Evolutionary conservation across 2,797 vertebrate genomes (phyloP), one percentile per base, ranked within the genome.

Genomic region (Microhierax caerulescens): DNA sequence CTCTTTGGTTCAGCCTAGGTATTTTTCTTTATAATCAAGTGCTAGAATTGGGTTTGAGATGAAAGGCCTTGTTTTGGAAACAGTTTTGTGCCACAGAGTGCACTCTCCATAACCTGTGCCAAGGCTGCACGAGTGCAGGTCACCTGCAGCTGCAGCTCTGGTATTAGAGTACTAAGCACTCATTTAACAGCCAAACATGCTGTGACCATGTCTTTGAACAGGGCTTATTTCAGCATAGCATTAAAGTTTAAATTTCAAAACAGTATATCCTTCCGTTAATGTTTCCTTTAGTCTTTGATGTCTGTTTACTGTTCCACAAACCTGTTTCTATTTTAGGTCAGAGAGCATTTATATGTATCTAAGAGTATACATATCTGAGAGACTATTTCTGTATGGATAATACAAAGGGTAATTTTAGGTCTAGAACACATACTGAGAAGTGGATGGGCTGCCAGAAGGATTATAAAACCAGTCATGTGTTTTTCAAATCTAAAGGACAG

Each of bases 321-420:
- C 69, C 70, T 95, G 59, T 74, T 97, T 90, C 93, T 91, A 90
- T 82, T 97, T 95, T 73, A 80, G 48, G 59, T 95, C 88, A 94
- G 59, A 96, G 51, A 59, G 14, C 16, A 23, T 59, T 92, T 95
- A n/a, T 63, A 23, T 22, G 43, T 63, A 65, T 60, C 80, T 87
- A 79, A 79, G 56, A 80, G 22, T 22, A 60, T 10, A 45, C 50
- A 22, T 73, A 88, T 59, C 67, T 56, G 50, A 69, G 21, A 57
- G 43, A 63, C 80, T 75, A 32, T 70, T 96, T 94, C 83, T 97
- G 69, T 37, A 85, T 70, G 41, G 75, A 76, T 65, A 87, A 79
- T 61, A 70, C 53, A 61, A 80, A 92, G 18, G 93, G 92, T 95
- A 96, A 97, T 93, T 88, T 91, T 95, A 95, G n/a, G 73, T 85